Percentiles rank a stretch among this genome's conserved stretches.
These are phyloP conservation scores for Himalopsyche phryganea DNA, from an alignment of 1,140 invertebrate genomes.

Conservation along the genomic window DNA sequence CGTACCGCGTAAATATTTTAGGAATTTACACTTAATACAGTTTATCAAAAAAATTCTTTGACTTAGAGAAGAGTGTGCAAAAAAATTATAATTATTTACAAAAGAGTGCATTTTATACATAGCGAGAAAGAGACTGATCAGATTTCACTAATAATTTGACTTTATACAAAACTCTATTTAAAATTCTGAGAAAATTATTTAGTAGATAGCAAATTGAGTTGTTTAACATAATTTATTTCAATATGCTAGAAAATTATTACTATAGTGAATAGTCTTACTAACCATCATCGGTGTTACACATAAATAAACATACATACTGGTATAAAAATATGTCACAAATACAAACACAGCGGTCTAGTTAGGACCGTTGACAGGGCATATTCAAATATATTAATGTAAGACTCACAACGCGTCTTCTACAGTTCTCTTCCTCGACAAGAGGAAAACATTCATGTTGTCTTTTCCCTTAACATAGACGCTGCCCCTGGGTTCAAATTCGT, in stretches of 20 bases:
- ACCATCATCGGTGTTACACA: background rate
- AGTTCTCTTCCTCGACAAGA: slow-evolving; percentile 59
- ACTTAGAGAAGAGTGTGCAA: no score
- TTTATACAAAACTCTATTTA: no score
- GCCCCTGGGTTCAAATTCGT: slow-evolving; percentile 78
- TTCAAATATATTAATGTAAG: background rate
- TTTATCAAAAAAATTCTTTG: no score
- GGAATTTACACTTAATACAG: no score
- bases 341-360: background rate
- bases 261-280: background rate
- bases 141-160: no score
- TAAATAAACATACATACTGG: background rate
- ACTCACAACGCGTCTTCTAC: slow-evolving; percentile 16
- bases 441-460: slow-evolving; percentile 87
- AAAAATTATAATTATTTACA: no score
- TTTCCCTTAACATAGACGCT: slow-evolving; percentile 93
- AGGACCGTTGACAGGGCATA: background rate
- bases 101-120: no score
- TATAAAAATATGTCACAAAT: background rate
- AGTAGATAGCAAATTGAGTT: no score
- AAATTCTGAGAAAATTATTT: no score
- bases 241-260: background rate
- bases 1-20: no score
- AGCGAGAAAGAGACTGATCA: no score
- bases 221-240: no score